Percentiles rank a stretch among this genome's conserved stretches.
Evolutionary conservation across 2,113 vertebrate species (phyloP).

Genomic region (Jaculus jaculus): DNA sequence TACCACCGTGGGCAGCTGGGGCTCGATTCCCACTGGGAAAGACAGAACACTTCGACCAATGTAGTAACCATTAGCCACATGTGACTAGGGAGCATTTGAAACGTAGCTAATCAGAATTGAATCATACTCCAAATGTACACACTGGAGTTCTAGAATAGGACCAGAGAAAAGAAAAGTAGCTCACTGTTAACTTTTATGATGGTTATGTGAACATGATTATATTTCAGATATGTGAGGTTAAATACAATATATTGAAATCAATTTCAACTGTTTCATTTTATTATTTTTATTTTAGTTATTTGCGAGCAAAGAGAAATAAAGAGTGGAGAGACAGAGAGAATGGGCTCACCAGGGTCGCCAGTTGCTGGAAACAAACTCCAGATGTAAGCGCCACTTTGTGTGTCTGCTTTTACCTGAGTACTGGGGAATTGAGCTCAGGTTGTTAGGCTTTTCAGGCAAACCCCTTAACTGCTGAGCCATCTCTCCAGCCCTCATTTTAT

Average conservation of each 20-base stretch:
- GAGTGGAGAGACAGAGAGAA: no score
- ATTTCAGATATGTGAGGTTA: conserved; percentile 6
- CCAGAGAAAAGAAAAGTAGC: neutral
- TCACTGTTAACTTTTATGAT: neutral
- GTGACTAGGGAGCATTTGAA: neutral
- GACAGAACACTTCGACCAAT: neutral
- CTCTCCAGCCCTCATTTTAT: no score
- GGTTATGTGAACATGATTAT: neutral
- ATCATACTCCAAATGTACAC: neutral
- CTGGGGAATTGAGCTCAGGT: no score
- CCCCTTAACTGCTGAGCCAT: no score
- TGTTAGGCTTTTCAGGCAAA: no score
- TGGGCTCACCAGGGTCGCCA: no score
- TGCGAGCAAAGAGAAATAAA: no score
- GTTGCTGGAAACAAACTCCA: no score
- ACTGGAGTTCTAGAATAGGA: neutral
- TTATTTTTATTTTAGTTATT: no score
- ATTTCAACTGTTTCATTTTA: neutral
- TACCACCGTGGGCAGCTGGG: neutral
- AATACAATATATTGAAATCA: conserved; percentile 29
- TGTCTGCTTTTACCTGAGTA: no score
- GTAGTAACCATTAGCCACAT: no score
- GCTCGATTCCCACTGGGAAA: neutral
- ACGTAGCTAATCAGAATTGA: neutral
- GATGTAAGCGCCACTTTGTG: no score